Evolutionary conservation across 2,888 invertebrate species (phyloP), one percentile per base, ranked within the genome.

Genomic region (Temnothorax unifasciatus): DNA sequence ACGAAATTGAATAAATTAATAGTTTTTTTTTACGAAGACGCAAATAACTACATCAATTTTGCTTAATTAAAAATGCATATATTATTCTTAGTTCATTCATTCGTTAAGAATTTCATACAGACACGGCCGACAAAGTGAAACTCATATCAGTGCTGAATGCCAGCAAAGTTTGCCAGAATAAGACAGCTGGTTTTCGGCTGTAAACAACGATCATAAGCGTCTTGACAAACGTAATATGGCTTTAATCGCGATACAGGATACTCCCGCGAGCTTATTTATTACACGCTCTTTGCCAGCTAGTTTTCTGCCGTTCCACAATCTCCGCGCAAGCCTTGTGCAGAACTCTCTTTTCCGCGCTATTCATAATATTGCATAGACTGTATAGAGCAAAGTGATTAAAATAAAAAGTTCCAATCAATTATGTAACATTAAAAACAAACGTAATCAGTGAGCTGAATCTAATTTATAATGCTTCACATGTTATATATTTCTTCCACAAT

Each of bases 181-280:
- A 94, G 93, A 92, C 93, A 93, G 94, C 93, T 93, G 93, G 92
- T 89, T 91, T 82, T 89, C 90, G 89, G 86, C 88, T 90, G 90
- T 92, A 92, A 93, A 93, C 94, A 94, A 93, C 93, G 89, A 91
- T 90, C 89, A 88, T 79, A 87, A 90, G 86, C 90, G 91, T 92
- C 92, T 93, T 94, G 94, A 94, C 94, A 94, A 93, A 93, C 91
- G 93, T 94, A 94, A 94, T 93, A 93, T 92, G 91, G 92, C 93
- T 93, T 93, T 94, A 94, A 94, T 94, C 94, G 94, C 92, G 93
- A 94, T 93, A 93, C 93, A 93, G 92, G 93, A 83, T 68, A 47
- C 66, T 84, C 59, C 81, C 69, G 83, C 71, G 57, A 87, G 83
- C 89, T 91, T 92, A 92, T 92, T 92, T 92, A 92, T 90, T 77